Evolutionary conservation across 30 jellyfish, hydroid and myxozoan genomes (phyloP), one percentile per base, ranked within the genome.

Genomic region (Sanderia malayensis): DNA sequence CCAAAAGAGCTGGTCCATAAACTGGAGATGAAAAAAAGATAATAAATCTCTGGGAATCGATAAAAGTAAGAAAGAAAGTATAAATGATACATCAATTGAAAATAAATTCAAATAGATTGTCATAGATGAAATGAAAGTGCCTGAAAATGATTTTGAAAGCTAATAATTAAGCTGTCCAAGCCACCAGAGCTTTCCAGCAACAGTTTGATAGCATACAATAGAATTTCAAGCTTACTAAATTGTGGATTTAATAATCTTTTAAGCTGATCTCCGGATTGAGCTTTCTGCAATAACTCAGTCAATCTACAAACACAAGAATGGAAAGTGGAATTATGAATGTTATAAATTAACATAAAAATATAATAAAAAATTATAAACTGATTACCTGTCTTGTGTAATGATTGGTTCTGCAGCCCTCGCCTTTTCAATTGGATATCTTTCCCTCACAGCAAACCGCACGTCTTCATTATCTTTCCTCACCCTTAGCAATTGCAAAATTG

Each of bases 1-100:
- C 98, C n/a, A 92, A 67, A 18, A 92, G 77, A 0, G 95, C 89
- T 17, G 96, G 95, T n/a, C 98, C 98, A 73, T 34, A 92, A 11
- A 85, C 98, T 92, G 47, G 71, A 13, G 52, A 37, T 13, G 52
- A 49, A 26, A n/a, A 28, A 10, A 55, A 55, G 18, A 45, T 45
- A 10, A 45, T 45, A 11, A 45, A 45, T 45, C n/a, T 45, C 11
- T 10, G 58, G n/a, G 11, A 10, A 45, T 10, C 58, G 11, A 10
- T 45, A 45, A n/a, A n/a, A 45, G 17, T 11, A 45, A 45, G 27
- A 4, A 45, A 46, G 31, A 27, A n/a, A n/a, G n/a, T n/a, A n/a
- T n/a, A n/a, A n/a, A n/a, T n/a, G n/a, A n/a, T n/a, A n/a, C n/a
- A n/a, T n/a, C n/a, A n/a, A n/a, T n/a, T n/a, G n/a, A n/a, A n/a